A percentile compares a stretch with the other conserved stretches of the same genome.
Conservation (phyloP, 2,888 invertebrate species). For the Rugalucina vietnamica region DNA sequence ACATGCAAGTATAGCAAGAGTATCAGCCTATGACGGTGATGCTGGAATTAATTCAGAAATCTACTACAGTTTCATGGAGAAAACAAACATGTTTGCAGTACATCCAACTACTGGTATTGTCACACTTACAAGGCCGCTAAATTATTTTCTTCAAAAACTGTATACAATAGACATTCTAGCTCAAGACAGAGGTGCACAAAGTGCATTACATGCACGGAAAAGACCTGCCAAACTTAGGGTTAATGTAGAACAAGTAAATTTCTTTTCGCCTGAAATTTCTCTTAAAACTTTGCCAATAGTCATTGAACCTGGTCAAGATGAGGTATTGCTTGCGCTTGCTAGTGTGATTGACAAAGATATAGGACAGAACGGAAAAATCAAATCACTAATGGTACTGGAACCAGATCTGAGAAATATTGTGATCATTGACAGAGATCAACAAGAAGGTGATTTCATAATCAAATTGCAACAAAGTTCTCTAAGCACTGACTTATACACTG, state of each 20-base stretch:
- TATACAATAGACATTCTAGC: constrained; percentile 93
- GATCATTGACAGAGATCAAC: constrained; percentile 85
- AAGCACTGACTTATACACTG: constrained; percentile 90
- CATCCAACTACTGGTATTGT: constrained; percentile 96
- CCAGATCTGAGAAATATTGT: constrained; percentile 96
- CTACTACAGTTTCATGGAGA: constrained; percentile 95
- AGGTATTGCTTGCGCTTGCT: constrained; percentile 93
- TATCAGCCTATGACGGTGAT: constrained; percentile 97
- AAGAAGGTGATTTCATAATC: constrained; percentile 87
- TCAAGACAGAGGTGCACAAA: constrained; percentile 90
- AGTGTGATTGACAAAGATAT: constrained; percentile 92
- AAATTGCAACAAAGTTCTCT: constrained; percentile 91
- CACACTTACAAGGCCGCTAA: constrained; percentile 91
- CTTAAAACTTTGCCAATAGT: constrained; percentile 91
- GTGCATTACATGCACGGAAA: constrained; percentile 48
- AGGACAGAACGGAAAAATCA: constrained; percentile 93
- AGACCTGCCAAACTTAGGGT: constrained; percentile 89
- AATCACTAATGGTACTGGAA: constrained; percentile 88
- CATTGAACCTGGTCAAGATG: constrained; percentile 91
- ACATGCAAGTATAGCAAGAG: constrained; percentile 90
- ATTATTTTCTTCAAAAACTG: constrained; percentile 88
- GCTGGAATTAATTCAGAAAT: constrained; percentile 98
- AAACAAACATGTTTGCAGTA: constrained; percentile 91
- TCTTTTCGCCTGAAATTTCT: constrained; percentile 93
- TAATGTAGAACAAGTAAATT: constrained; percentile 89